Percentiles rank a stretch among this genome's conserved stretches.
These are phyloP conservation scores for Dunckerocampus dactyliophorus DNA, from an alignment of 2,113 vertebrate species.

Conservation along the genomic window DNA sequence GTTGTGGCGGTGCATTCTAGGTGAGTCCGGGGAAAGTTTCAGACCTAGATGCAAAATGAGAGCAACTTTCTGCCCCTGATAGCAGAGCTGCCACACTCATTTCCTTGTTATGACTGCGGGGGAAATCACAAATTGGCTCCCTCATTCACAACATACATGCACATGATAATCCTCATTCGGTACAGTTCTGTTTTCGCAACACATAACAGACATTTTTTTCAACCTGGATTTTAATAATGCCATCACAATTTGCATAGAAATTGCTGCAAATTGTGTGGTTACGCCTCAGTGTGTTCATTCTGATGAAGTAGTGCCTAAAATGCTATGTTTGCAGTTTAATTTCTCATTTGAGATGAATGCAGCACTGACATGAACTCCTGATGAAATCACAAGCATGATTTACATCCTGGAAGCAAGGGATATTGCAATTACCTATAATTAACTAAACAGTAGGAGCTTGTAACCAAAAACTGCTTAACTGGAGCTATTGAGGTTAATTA, in stretches of 20 bases:
- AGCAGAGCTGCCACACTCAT: slow-evolving; percentile 42
- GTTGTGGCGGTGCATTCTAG: slow-evolving; percentile 48
- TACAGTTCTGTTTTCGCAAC: background rate
- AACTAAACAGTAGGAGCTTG: background rate
- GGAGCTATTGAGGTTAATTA: background rate
- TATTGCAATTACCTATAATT: background rate
- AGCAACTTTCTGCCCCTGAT: slow-evolving; percentile 45
- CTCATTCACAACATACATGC: slow-evolving; percentile 14
- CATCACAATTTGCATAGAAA: background rate
- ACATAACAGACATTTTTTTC: background rate
- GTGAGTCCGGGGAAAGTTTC: slow-evolving; percentile 44
- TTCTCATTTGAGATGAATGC: background rate
- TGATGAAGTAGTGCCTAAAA: slow-evolving; percentile 1
- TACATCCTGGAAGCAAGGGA: background rate
- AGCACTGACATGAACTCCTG: slow-evolving; percentile 8
- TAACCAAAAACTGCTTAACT: background rate
- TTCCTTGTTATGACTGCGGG: slow-evolving; percentile 32
- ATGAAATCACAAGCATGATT: slow-evolving; percentile 14
- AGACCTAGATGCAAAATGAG: slow-evolving; percentile 35
- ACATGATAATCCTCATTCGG: slow-evolving; percentile 9
- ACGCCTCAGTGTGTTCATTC: slow-evolving; percentile 7
- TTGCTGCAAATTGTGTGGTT: slow-evolving; percentile 10
- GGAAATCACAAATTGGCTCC: slow-evolving; percentile 47
- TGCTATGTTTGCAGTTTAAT: slow-evolving; percentile 1
- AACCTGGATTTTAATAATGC: slow-evolving; percentile 8